phyloP scores from a whole-genome alignment of 64 coral and sea anemone genomes.

The Montipora sp. region DNA sequence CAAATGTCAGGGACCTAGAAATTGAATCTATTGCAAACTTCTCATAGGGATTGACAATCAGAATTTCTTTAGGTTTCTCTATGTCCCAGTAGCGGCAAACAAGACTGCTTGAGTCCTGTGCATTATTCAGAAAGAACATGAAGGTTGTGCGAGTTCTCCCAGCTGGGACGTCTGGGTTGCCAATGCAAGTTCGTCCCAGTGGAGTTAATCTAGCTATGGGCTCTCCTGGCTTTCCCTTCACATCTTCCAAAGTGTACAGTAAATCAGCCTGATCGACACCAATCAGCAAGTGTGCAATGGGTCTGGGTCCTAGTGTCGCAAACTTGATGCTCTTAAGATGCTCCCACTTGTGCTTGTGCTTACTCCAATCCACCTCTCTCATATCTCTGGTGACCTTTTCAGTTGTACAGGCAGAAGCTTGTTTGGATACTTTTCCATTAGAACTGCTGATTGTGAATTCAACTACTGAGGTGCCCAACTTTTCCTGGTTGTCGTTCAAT shows the following conservation, averaged over 20 bases:
- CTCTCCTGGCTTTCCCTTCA: constrained; percentile 45
- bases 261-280: constrained; percentile 59
- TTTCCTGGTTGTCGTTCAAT: too few relatives aligned
- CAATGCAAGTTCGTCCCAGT: constrained; percentile 62
- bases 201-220: constrained; percentile 65
- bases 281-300: constrained; percentile 57
- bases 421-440: too few relatives aligned
- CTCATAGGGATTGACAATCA: constrained; percentile 55
- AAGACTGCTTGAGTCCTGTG: constrained; percentile 1
- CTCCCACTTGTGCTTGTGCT: background rate
- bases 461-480: too few relatives aligned
- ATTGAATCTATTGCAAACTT: constrained; percentile 30
- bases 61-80: constrained; percentile 32
- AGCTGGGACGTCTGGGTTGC: background rate
- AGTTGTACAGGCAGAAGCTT: too few relatives aligned
- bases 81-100: constrained; percentile 71
- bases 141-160: background rate
- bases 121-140: constrained; percentile 23
- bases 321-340: background rate
- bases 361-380: background rate
- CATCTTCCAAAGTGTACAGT: constrained; percentile 38
- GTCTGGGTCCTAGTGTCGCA: constrained; percentile 3
- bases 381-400: background rate
- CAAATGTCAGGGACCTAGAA: constrained; percentile 13
- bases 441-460: too few relatives aligned